phyloP scores from a whole-genome alignment of 92 coral and sea anemone species.

The Zoanthus sansibaricus region DNA sequence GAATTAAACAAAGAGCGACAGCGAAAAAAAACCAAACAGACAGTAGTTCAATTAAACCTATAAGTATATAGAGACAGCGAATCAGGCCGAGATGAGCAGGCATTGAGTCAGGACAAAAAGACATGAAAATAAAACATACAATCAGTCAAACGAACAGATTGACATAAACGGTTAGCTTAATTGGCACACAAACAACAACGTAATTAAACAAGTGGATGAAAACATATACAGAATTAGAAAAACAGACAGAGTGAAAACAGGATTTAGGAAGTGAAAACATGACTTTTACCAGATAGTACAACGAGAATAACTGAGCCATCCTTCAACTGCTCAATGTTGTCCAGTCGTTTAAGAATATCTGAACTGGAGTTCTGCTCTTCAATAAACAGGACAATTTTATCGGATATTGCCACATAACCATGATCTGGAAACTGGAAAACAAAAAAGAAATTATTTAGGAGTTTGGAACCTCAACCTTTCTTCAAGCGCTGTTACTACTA shows the following conservation, averaged over 20 bases:
- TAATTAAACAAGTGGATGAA: neutral
- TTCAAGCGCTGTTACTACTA: too few relatives aligned
- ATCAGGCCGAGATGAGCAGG: too few relatives aligned
- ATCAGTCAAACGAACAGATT: too few relatives aligned
- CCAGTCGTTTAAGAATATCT: conserved; percentile 82
- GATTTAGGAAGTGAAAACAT: neutral
- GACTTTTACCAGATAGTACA: conserved; percentile 82
- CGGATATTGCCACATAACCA: conserved; percentile 91
- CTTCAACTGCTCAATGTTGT: conserved; percentile 83
- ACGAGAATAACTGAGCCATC: conserved; percentile 96
- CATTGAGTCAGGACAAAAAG: too few relatives aligned
- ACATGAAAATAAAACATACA: too few relatives aligned
- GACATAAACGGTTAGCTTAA: too few relatives aligned
- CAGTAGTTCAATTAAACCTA: too few relatives aligned
- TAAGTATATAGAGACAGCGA: too few relatives aligned
- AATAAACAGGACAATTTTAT: conserved; percentile 83
- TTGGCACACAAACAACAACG: neutral
- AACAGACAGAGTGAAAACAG: neutral
- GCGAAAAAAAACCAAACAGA: too few relatives aligned
- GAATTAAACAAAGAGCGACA: too few relatives aligned
- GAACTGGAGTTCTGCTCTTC: conserved; percentile 76
- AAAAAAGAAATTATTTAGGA: neutral
- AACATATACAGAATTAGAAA: neutral
- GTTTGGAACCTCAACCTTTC: too few relatives aligned
- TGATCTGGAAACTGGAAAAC: conserved; percentile 91